A percentile compares a stretch with the other conserved stretches of the same genome.
phyloP scores from a whole-genome alignment of 2,113 vertebrate species.

The Urocitellus parryii region DNA sequence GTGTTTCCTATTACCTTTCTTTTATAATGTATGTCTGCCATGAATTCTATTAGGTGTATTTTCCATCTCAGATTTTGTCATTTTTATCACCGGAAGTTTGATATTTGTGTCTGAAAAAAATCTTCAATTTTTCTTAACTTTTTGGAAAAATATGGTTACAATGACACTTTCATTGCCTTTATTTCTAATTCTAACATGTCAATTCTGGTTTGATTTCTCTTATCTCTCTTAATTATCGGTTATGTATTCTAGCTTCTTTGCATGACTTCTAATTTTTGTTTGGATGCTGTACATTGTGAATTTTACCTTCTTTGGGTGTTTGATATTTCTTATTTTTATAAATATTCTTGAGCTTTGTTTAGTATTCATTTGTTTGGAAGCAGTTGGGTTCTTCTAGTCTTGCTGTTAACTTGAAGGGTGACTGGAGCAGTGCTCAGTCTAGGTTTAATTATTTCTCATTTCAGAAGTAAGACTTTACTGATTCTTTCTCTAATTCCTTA shows the following conservation, averaged over 20 bases:
- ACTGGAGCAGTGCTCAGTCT: background rate
- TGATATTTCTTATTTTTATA: constrained; percentile 24
- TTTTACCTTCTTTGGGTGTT: constrained; percentile 34
- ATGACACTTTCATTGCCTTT: background rate
- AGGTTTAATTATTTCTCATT: background rate
- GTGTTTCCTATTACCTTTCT: constrained; percentile 27
- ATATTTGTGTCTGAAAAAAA: background rate
- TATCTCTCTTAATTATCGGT: background rate
- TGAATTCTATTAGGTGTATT: constrained; percentile 6
- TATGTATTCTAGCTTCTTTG: background rate
- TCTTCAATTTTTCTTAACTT: background rate
- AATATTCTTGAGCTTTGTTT: constrained; percentile 32
- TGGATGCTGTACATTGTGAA: background rate
- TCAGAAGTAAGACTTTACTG: background rate
- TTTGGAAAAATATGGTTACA: constrained; percentile 14
- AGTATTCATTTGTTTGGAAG: constrained; percentile 42
- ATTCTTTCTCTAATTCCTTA: background rate
- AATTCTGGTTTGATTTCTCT: constrained; percentile 26
- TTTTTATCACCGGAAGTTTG: constrained; percentile 51
- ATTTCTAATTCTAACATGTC: constrained; percentile 38
- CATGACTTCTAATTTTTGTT: constrained; percentile 40
- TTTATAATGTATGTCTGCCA: background rate
- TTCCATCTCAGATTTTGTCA: constrained; percentile 5
- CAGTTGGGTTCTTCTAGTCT: background rate
- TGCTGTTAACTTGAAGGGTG: constrained; percentile 32